Evolutionary conservation across 2,113 vertebrate genomes (phyloP).

Genomic region (Pyxicephalus adspersus): DNA sequence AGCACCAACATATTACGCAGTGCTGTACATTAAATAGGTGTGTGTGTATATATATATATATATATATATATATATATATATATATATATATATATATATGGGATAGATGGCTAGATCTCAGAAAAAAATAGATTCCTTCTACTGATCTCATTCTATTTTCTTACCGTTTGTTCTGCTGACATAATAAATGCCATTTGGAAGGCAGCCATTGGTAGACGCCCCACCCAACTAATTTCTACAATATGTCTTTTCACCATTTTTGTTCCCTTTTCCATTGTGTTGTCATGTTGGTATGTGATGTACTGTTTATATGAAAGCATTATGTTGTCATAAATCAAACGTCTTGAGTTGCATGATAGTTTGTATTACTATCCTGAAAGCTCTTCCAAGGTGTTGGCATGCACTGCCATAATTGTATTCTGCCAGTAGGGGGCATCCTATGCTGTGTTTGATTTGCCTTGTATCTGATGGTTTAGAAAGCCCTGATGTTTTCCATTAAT

Average conservation of each 20-base stretch:
- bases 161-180: conserved; percentile 9
- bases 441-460: background rate
- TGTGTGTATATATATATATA: too few relatives aligned
- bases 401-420: background rate
- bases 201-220: conserved; percentile 3
- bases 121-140: too few relatives aligned
- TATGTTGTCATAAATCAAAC: background rate
- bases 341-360: background rate
- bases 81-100: too few relatives aligned
- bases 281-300: background rate
- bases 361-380: too few relatives aligned
- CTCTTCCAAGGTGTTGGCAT: background rate
- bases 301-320: conserved; percentile 7
- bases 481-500: background rate
- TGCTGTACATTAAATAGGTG: too few relatives aligned
- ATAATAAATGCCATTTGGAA: background rate
- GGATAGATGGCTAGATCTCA: too few relatives aligned
- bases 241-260: conserved; percentile 10
- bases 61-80: too few relatives aligned
- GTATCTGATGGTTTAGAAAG: background rate
- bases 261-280: conserved; percentile 14
- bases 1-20: too few relatives aligned
- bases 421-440: conserved; percentile 11
- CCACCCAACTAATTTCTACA: conserved; percentile 20
- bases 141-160: background rate